Conservation (phyloP, 2,113 vertebrate species). For the Python bivittatus region DNA sequence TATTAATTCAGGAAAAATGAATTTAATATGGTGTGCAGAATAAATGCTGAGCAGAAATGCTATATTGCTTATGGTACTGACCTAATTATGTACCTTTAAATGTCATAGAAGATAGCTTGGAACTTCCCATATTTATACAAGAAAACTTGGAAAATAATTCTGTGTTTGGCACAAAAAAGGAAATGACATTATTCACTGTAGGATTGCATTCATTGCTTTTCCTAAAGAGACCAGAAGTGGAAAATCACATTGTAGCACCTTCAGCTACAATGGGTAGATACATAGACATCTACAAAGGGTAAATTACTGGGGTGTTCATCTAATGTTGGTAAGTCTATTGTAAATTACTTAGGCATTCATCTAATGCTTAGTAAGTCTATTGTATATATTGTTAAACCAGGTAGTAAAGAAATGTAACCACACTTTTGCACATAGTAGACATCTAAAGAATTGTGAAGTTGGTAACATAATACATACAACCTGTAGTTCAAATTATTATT, state of each 20-base stretch:
- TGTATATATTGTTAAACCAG: too few relatives aligned
- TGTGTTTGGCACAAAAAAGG: accelerated
- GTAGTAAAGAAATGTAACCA: not conserved
- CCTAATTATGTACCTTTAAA: accelerated
- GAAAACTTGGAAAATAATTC: not conserved
- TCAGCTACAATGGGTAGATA: not conserved
- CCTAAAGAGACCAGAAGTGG: not conserved
- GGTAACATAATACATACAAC: not conserved
- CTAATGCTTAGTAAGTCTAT: too few relatives aligned
- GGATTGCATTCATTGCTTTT: not conserved
- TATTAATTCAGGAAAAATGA: not conserved
- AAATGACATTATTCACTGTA: not conserved
- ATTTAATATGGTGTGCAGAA: not conserved
- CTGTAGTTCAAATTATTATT: too few relatives aligned
- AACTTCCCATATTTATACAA: accelerated
- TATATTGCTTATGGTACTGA: not conserved
- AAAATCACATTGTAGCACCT: not conserved
- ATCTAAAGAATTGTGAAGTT: not conserved
- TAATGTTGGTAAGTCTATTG: too few relatives aligned
- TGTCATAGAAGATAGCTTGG: not conserved
- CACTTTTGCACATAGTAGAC: not conserved
- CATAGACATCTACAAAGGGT: not conserved
- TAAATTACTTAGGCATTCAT: too few relatives aligned
- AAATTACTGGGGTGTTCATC: too few relatives aligned
- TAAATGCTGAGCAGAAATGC: not conserved